phyloP scores from a whole-genome alignment of 2,888 invertebrate genomes.

The Ernsta delagoae region DNA sequence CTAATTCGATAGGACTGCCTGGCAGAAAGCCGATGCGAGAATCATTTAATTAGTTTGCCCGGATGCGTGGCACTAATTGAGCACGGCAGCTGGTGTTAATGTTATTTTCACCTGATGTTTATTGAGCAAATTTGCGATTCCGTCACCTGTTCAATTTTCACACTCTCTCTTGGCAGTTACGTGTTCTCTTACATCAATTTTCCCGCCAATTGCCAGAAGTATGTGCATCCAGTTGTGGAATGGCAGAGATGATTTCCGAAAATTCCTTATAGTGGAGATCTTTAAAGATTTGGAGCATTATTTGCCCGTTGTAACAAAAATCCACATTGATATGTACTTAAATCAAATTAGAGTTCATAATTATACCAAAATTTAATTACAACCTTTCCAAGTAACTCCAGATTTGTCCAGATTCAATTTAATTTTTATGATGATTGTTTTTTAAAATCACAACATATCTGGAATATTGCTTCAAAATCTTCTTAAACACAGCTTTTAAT shows the following conservation, averaged over 20 bases:
- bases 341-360: too few species aligned
- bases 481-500: too few species aligned
- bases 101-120: constrained; percentile 1
- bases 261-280: not conserved
- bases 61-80: not conserved
- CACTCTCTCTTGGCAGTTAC: not conserved
- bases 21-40: constrained; percentile 9
- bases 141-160: constrained; percentile 1
- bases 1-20: constrained; percentile 6
- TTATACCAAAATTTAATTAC: too few species aligned
- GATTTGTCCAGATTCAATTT: too few species aligned
- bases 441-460: too few species aligned
- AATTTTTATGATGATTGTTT: too few species aligned
- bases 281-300: too few species aligned
- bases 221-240: not conserved
- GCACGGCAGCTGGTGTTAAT: constrained; percentile 3
- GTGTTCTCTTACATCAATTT: not conserved
- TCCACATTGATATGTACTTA: too few species aligned
- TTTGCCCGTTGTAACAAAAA: too few species aligned
- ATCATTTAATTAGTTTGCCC: constrained; percentile 6
- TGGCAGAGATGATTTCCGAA: not conserved
- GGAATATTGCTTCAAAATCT: too few species aligned
- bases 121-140: not conserved
- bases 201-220: not conserved
- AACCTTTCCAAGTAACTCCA: too few species aligned